Evolutionary conservation across 2,113 vertebrate genomes (phyloP).

Genomic region (Hippotragus niger): DNA sequence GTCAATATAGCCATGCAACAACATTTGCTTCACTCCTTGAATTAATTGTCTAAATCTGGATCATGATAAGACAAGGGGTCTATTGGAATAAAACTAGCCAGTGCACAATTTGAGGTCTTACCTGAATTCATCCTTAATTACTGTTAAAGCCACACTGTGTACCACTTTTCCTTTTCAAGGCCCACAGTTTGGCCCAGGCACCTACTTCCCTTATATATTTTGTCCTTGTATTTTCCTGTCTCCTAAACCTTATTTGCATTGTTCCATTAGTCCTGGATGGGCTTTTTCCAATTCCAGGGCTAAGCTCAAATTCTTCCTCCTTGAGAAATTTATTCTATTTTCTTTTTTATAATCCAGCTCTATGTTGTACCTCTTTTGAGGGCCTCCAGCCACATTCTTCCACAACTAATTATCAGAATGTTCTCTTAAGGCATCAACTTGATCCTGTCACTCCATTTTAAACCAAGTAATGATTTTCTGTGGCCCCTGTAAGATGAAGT

Average conservation of each 20-base stretch:
- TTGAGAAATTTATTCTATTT: not conserved
- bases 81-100: not conserved
- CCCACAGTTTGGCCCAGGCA: not conserved
- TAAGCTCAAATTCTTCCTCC: not conserved
- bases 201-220: not conserved
- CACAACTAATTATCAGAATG: not conserved
- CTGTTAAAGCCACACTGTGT: not conserved
- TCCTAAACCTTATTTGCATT: not conserved
- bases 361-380: not conserved
- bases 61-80: not conserved
- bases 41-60: not conserved
- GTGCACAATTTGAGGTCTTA: not conserved
- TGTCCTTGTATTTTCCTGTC: not conserved
- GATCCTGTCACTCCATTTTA: not conserved
- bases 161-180: not conserved
- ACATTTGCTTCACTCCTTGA: not conserved
- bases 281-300: not conserved
- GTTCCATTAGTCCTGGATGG: not conserved
- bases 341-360: not conserved
- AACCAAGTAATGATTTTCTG: not conserved
- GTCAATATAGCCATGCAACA: not conserved
- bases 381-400: not conserved
- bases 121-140: not conserved
- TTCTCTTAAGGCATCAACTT: not conserved
- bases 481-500: not conserved